Evolutionary conservation across 2,113 vertebrate species (phyloP).

Genomic region (Malurus elegans): DNA sequence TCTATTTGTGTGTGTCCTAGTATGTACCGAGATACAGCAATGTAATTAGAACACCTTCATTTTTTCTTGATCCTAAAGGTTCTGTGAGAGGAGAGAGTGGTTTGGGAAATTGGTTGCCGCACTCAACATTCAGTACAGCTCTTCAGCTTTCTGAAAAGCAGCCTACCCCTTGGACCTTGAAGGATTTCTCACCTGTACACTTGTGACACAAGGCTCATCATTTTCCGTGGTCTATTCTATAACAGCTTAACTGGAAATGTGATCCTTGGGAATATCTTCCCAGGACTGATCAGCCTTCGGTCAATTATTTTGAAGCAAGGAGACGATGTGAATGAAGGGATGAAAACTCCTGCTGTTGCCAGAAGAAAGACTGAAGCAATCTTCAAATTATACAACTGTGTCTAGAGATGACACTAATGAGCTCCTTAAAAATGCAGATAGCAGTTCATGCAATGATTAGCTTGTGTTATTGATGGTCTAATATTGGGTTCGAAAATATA

Average conservation of each 20-base stretch:
- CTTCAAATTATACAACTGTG: not conserved
- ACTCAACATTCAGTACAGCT: not conserved
- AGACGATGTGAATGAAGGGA: not conserved
- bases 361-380: not conserved
- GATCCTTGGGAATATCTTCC: not conserved
- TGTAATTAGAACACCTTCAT: not conserved
- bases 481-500: not conserved
- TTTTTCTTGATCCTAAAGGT: not conserved
- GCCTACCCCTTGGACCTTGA: not conserved
- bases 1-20: not conserved
- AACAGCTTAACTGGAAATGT: not conserved
- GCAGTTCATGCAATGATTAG: not conserved
- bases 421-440: slow-evolving; percentile 31
- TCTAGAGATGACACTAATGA: not conserved
- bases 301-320: not conserved
- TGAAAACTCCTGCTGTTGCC: not conserved
- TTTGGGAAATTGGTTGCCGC: not conserved
- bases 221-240: not conserved
- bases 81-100: not conserved
- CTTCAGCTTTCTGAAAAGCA: not conserved
- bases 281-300: not conserved
- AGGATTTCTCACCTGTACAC: not conserved
- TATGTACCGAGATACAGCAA: fast-evolving
- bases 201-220: not conserved
- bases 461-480: not conserved